phyloP scores from a whole-genome alignment of 2,888 invertebrate genomes.

The Sinotaia quadrata region DNA sequence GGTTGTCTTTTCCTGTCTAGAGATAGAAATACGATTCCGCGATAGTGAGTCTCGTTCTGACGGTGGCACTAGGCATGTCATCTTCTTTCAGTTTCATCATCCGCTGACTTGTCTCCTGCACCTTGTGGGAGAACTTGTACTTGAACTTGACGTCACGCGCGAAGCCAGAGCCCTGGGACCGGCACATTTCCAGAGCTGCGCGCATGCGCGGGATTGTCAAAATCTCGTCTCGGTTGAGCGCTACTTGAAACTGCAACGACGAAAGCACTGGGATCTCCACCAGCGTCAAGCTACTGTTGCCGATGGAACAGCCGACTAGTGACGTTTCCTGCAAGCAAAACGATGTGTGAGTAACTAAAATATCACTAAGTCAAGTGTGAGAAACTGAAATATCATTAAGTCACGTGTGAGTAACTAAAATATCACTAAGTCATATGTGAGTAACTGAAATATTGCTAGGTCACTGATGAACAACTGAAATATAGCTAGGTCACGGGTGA shows the following conservation, averaged over 20 bases:
- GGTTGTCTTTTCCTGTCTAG: no score
- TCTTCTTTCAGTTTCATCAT: constrained; percentile 38
- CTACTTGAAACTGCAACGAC: constrained; percentile 55
- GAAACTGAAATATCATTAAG: no score
- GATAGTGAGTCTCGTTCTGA: constrained; percentile 45
- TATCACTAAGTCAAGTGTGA: no score
- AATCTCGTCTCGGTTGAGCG: constrained; percentile 52
- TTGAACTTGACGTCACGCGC: constrained; percentile 58
- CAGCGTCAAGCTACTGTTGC: constrained; percentile 37
- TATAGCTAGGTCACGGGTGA: no score
- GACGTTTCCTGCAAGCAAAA: constrained; percentile 10
- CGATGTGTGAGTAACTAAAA: no score
- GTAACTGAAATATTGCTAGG: no score
- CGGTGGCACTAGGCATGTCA: constrained; percentile 53
- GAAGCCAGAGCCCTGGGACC: constrained; percentile 43
- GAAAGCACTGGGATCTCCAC: constrained; percentile 57
- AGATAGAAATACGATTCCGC: constrained; percentile 56
- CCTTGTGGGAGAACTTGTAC: constrained; percentile 56
- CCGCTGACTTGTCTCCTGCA: constrained; percentile 39
- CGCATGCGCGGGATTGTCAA: constrained; percentile 48
- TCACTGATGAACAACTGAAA: no score
- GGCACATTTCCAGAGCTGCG: constrained; percentile 49
- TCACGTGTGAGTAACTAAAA: no score
- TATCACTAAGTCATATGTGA: no score
- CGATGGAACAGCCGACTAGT: not conserved